These are phyloP conservation scores for Eumeta japonica DNA, from an alignment of 1,140 invertebrate species.

Conservation along the genomic window DNA sequence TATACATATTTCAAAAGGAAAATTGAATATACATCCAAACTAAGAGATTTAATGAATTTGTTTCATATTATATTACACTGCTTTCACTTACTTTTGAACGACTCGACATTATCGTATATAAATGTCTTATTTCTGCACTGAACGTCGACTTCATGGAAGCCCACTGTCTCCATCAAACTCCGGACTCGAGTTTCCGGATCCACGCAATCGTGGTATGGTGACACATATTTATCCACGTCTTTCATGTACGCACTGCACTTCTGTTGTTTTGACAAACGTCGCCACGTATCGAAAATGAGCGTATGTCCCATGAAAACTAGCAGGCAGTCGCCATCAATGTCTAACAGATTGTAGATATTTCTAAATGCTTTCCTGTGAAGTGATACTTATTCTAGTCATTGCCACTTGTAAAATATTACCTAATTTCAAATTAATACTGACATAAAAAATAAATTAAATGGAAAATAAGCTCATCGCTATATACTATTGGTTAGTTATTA, in stretches of 20 bases:
- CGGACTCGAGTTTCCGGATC: conserved; percentile 65
- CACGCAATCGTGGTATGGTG: conserved; percentile 63
- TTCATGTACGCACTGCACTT: conserved; percentile 69
- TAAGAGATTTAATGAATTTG: too few relatives aligned
- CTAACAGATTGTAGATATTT: conserved; percentile 67
- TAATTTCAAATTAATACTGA: too few relatives aligned
- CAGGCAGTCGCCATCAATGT: conserved; percentile 67
- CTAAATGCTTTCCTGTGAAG: conserved; percentile 63
- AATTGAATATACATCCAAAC: too few relatives aligned
- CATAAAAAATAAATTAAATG: too few relatives aligned
- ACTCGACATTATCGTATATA: conserved; percentile 62
- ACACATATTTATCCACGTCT: conserved; percentile 65
- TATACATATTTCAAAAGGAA: too few relatives aligned
- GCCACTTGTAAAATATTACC: too few relatives aligned
- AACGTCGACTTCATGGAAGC: conserved; percentile 67
- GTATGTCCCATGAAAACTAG: conserved; percentile 71
- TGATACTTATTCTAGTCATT: too few relatives aligned
- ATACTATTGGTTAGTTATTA: too few relatives aligned
- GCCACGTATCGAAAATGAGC: conserved; percentile 70
- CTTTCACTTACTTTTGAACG: conserved; percentile 63
- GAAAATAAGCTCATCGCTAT: too few relatives aligned
- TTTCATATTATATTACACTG: too few relatives aligned
- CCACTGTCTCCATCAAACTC: conserved; percentile 62
- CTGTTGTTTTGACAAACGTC: conserved; percentile 56
- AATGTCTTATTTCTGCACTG: conserved; percentile 64